phyloP scores from a whole-genome alignment of 1,140 invertebrate species.

The Brachionus paranguensis region DNA sequence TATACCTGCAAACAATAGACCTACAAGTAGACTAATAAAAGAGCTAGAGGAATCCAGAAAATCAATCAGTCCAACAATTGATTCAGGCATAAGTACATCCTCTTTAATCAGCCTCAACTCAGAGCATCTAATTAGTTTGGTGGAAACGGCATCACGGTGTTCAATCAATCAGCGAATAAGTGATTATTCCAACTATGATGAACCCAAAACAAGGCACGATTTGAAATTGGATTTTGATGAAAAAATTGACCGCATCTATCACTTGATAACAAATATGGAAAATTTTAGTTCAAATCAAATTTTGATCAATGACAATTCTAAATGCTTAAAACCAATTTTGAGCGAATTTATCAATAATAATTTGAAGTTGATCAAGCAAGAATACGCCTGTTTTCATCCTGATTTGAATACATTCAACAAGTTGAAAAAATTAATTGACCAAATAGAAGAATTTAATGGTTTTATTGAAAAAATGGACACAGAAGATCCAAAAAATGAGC shows the following conservation, averaged over 20 bases:
- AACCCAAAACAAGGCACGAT: neutral
- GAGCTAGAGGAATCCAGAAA: neutral
- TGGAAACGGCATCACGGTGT: neutral
- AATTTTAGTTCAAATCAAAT: conserved; percentile 25
- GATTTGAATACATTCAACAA: conserved; percentile 31
- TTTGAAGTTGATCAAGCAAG: conserved; percentile 6
- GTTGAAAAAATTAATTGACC: neutral
- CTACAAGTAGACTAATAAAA: neutral
- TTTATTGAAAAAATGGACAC: neutral
- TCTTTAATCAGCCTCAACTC: conserved; percentile 3
- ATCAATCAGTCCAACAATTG: conserved; percentile 36
- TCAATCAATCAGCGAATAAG: neutral
- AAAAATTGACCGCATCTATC: neutral
- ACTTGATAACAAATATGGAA: neutral
- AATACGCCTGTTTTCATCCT: conserved; percentile 18
- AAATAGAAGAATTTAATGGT: neutral
- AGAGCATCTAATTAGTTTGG: neutral
- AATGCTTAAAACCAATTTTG: neutral
- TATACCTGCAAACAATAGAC: conserved; percentile 21
- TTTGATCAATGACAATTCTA: neutral
- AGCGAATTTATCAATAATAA: neutral
- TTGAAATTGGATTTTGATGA: neutral
- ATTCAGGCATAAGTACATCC: conserved; percentile 37
- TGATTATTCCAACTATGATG: neutral
- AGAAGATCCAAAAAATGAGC: neutral